Conservation (phyloP, 2,888 invertebrate genomes). For the Drosophila imparisetae region DNA sequence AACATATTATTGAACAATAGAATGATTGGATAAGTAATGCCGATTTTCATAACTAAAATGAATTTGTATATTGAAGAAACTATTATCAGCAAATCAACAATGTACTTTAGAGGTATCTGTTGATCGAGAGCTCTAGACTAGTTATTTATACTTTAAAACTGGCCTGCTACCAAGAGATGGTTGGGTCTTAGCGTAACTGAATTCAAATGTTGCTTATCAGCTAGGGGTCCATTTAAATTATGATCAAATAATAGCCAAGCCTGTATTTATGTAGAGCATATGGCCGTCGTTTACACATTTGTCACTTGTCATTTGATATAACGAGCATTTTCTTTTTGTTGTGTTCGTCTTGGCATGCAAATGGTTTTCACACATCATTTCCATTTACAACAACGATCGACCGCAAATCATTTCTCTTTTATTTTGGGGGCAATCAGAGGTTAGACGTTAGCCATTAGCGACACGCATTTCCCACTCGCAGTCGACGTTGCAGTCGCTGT, state of each 20-base stretch:
- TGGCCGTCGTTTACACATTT: constrained; percentile 27
- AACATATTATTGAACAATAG: background rate
- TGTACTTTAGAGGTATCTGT: background rate
- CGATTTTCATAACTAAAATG: too few species aligned
- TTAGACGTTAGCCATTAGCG: constrained; percentile 68
- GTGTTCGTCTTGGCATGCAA: constrained; percentile 27
- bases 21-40: background rate
- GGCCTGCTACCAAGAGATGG: background rate
- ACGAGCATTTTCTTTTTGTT: constrained; percentile 16
- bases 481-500: constrained; percentile 14
- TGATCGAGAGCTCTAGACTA: background rate
- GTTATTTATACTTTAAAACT: background rate
- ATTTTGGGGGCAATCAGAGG: constrained; percentile 46
- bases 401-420: constrained; percentile 51
- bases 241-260: background rate
- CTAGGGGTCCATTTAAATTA: background rate
- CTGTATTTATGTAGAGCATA: constrained; percentile 22
- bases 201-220: background rate
- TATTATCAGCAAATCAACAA: background rate
- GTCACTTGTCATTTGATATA: constrained; percentile 38
- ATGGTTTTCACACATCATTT: constrained; percentile 51
- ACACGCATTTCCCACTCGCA: constrained; percentile 53
- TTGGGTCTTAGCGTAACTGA: background rate
- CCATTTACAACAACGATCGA: constrained; percentile 17
- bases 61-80: too few species aligned